Evolutionary conservation across 2,113 vertebrate species (phyloP), one percentile per base, ranked within the genome.

Genomic region (Urocolius indicus): DNA sequence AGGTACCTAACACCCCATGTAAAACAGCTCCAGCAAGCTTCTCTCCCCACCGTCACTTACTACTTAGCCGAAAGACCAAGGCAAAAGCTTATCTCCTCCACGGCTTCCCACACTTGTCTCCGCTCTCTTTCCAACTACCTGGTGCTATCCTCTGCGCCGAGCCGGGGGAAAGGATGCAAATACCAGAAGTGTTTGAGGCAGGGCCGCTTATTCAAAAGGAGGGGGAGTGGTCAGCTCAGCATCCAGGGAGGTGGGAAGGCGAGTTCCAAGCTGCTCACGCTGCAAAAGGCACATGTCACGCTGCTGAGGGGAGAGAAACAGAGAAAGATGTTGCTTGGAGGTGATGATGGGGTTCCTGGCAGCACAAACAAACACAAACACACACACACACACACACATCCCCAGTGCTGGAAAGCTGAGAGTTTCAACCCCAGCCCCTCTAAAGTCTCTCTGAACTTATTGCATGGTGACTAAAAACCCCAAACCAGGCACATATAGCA

Each of bases 151-250:
- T 95, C 73, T 22, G 96, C 94, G 95, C 95, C 10, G 93, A 96
- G 98, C 98, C 95, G 97, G 97, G 90, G 98, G n/a, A n/a, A n/a
- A 98, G 98, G 98, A 98, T 98, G 98, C 97, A 97, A 98, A 98
- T 98, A 97, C 98, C 98, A 97, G 98, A 96, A 96, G 97, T 97
- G 95, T 95, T 96, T 34, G 97, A 97, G 97, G 96, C 98, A 98
- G 98, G 98, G 98, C 98, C 97, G 98, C 98, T 98, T 98, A 98
- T 98, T 96, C 94, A 97, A 98, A 88, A 95, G 87, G 97, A 97
- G 97, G 97, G 96, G 98, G 98, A 98, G 98, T 98, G 98, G 98
- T 98, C 97, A 98, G 80, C 90, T 72, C 78, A 11, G 78, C 89
- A 73, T 27, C 77, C 92, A 66, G 78, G 94, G 97, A 93, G 84